These are phyloP conservation scores for Malurus splendens DNA, from an alignment of 2,797 vertebrate species.

Conservation along the genomic window DNA sequence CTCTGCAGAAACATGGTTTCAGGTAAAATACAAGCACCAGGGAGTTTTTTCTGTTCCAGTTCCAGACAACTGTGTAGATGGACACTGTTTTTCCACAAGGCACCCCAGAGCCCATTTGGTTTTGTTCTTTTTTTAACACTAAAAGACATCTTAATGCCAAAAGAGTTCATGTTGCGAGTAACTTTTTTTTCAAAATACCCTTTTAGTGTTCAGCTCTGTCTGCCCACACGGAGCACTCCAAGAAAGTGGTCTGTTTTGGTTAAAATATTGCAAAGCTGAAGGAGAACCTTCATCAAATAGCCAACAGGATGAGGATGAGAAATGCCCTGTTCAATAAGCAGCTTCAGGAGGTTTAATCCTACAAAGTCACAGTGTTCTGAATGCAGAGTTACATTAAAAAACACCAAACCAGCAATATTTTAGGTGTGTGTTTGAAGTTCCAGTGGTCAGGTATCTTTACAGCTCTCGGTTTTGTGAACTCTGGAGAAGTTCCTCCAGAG, in stretches of 20 bases:
- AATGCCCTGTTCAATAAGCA: background rate
- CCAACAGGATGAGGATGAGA: background rate
- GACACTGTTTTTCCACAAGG: background rate
- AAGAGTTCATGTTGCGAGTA: background rate
- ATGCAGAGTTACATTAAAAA: background rate
- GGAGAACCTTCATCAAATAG: background rate
- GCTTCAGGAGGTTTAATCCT: background rate
- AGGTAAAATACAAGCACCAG: background rate
- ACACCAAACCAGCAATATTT: background rate
- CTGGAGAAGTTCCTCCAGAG: background rate
- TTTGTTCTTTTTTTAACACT: background rate
- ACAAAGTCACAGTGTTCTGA: background rate
- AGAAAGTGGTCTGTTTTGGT: background rate
- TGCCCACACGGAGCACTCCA: background rate
- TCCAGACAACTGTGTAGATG: background rate
- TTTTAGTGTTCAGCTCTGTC: background rate
- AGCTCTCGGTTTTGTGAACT: background rate
- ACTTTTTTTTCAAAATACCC: background rate
- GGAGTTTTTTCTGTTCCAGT: background rate
- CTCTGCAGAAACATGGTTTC: background rate
- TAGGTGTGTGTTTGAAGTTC: background rate
- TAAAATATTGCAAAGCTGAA: background rate
- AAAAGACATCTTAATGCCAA: background rate
- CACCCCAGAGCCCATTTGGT: background rate
- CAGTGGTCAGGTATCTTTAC: background rate